phyloP scores from a whole-genome alignment of 1,140 invertebrate species.

The Chrysopa pallens region DNA sequence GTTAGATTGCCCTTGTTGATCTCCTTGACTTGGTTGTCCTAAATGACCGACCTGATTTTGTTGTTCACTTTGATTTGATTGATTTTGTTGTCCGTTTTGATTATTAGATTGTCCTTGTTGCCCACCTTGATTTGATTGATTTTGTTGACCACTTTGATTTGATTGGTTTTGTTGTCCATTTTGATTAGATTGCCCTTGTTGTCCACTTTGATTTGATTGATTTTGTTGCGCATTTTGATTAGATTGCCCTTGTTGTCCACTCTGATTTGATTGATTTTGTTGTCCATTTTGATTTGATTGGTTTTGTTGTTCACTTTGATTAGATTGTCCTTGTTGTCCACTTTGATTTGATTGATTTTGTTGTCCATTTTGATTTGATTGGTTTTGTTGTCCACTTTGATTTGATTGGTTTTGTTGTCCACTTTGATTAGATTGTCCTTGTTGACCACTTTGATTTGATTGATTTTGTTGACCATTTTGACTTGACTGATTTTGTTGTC shows the following conservation, averaged over 20 bases:
- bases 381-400: constrained; percentile 5
- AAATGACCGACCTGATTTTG: constrained; percentile 10
- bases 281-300: background rate
- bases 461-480: constrained; percentile 6
- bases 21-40: constrained; percentile 7
- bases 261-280: background rate
- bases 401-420: constrained; percentile 7
- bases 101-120: constrained; percentile 10
- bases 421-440: constrained; percentile 5
- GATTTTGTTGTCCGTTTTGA: constrained; percentile 9
- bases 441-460: constrained; percentile 6
- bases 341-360: constrained; percentile 7
- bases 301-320: background rate
- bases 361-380: constrained; percentile 3
- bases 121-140: constrained; percentile 7
- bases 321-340: background rate
- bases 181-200: constrained; percentile 6
- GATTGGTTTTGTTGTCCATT: constrained; percentile 8
- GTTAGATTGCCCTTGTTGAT: constrained; percentile 5
- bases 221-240: constrained; percentile 1
- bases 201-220: constrained; percentile 9
- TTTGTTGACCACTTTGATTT: constrained; percentile 8
- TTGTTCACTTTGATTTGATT: constrained; percentile 8
- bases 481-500: constrained; percentile 3
- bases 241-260: constrained; percentile 5